These are phyloP conservation scores for Andricus grossulariae DNA, from an alignment of 1,140 invertebrate genomes.

Conservation along the genomic window DNA sequence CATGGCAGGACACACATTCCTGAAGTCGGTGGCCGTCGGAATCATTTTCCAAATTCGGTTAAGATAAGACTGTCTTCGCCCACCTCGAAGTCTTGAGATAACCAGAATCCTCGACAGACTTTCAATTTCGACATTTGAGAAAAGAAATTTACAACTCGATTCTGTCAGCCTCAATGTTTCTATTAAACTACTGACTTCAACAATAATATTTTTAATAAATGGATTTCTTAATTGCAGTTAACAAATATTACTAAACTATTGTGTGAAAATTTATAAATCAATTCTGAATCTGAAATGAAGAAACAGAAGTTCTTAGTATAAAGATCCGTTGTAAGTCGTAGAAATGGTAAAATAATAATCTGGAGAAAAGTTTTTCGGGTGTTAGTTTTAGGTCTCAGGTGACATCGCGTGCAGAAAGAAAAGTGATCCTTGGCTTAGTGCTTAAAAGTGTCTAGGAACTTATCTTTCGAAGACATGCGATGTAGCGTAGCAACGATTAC, in stretches of 20 bases:
- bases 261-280: not conserved
- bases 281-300: not conserved
- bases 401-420: slow-evolving; percentile 25
- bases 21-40: slow-evolving; percentile 49
- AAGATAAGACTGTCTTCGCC: slow-evolving; percentile 56
- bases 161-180: not conserved
- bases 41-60: slow-evolving; percentile 64
- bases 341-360: not conserved
- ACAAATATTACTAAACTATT: too few relatives aligned
- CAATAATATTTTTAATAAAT: too few relatives aligned
- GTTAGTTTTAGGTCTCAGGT: slow-evolving; percentile 24
- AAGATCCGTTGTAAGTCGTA: not conserved
- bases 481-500: slow-evolving; percentile 16
- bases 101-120: slow-evolving; percentile 42
- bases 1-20: slow-evolving; percentile 59
- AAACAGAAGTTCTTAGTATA: not conserved
- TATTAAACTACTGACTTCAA: too few relatives aligned
- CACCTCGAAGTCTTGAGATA: slow-evolving; percentile 52
- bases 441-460: slow-evolving; percentile 26
- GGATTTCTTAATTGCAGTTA: too few relatives aligned
- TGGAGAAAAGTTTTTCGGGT: slow-evolving; percentile 6
- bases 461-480: slow-evolving; percentile 19
- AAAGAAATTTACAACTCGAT: not conserved
- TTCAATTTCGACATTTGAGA: not conserved
- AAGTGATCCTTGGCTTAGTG: slow-evolving; percentile 24